phyloP scores from a whole-genome alignment of 2,113 vertebrate genomes.

The Trinectes maculatus region DNA sequence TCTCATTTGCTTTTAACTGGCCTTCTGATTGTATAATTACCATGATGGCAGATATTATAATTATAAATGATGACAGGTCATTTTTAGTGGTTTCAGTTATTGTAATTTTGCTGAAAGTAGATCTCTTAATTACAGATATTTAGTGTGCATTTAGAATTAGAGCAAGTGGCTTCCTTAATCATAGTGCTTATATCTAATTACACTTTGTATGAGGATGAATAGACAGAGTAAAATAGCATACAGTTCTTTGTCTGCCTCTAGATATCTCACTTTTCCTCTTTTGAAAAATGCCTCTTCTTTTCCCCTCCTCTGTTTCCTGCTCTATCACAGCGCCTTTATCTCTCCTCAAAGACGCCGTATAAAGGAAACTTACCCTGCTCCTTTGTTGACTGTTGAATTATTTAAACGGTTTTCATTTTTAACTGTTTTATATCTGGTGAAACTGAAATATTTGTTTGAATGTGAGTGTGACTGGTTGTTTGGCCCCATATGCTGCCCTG shows the following conservation, averaged over 20 bases:
- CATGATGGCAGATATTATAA: conserved; percentile 48
- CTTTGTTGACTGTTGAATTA: no score
- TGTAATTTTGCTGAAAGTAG: conserved; percentile 61
- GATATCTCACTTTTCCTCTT: background rate
- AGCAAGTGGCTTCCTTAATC: conserved; percentile 51
- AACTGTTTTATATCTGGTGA: no score
- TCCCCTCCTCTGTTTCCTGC: background rate
- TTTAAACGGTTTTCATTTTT: background rate
- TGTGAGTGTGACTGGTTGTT: no score
- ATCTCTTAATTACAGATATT: conserved; percentile 58
- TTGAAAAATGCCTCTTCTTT: background rate
- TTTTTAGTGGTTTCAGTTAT: conserved; percentile 64
- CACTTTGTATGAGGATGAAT: conserved; percentile 8
- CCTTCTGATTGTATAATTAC: conserved; percentile 69
- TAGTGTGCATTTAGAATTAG: conserved; percentile 34
- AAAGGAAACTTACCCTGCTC: background rate
- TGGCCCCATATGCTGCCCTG: no score
- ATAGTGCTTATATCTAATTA: conserved; percentile 45
- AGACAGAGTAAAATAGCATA: conserved; percentile 5
- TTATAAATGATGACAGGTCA: conserved; percentile 65
- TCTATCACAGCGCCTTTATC: background rate
- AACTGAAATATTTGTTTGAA: no score
- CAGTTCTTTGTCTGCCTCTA: background rate
- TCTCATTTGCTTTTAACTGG: conserved; percentile 55
- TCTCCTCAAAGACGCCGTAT: background rate